Base-by-base conservation (phyloP, 2,888 invertebrate genomes). In the Thelaira solivaga region DNA sequence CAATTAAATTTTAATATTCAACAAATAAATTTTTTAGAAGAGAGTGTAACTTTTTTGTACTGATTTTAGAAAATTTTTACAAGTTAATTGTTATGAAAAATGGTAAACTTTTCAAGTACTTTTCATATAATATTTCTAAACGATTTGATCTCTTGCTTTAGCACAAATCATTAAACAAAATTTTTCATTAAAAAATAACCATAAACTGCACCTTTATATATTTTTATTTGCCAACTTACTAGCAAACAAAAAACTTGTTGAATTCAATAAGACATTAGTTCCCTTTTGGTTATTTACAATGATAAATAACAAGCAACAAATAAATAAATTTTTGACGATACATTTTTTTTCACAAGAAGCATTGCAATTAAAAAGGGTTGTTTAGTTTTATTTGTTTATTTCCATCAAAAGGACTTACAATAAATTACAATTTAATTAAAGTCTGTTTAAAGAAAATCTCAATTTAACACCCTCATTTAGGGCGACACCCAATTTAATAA, bases 401-500 rank as follows among this genome's bases (percentile, higher is more conserved):
- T 13, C 22, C n/a, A 31, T 34, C 16, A 31, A 62, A 74, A 69
- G 69, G 69, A 69, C 74, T 78, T 53, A 41, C 16, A 24, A 65
- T 55, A 55, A 77, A 36, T 68, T 59, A 55, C 53, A 78, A 78
- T 69, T 78, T 78, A 78, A 78, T 78, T 74, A 74, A 74, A 78
- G 61, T 49, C 47, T 22, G 62, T 67, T 77, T 64, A 68, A 55
- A 29, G 51, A 55, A 55, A 45, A 53, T 57, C 55, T 41, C 31
- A 49, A n/a, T 29, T 65, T 45, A 31, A 49, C 73, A 65, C 55
- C 64, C 64, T 39, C 72, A 29, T 49, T 62, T 34, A 11, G 2
- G 5, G 26, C 47, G n/a, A 29, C 11, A 41, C 16, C 2, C 34
- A 22, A 31, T 26, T 26, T 13, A 5, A 22, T 10, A 16, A 16